Base-by-base conservation (phyloP, 2,888 invertebrate species). In the Chorisops tibialis region DNA sequence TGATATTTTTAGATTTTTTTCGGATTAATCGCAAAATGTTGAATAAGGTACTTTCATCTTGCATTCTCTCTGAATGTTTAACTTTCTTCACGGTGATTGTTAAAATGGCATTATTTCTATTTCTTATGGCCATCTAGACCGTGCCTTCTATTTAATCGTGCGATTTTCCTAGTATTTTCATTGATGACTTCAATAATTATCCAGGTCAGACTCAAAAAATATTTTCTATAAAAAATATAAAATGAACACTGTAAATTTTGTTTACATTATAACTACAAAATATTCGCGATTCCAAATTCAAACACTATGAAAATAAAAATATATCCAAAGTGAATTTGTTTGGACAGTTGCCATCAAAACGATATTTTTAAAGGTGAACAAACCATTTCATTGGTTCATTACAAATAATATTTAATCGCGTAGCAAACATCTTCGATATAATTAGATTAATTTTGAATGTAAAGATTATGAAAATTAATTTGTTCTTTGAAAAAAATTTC, bases 261-360 rank as follows among this genome's bases (percentile, higher is more conserved):
- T 50, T 50, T 50, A 50, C 35, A 50, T 50, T 30, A 50, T 5
- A 50, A 30, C 5, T 30, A 30, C 14, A 35, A 14, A 30, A 19
- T 35, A 14, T 7, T 16, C 14, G 5, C 30, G 4, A 30, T 50
- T 50, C 16, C 49, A 50, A 30, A 50, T 50, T 12, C 49, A 50
- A 30, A 50, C 24, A n/a, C 16, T 14, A 5, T 35, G 16, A 11
- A 14, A n/a, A 30, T 35, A 16, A 50, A 30, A 50, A 50, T 50
- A 22, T 22, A 18, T 19, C 30, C 21, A 16, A 16, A 50, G 12
- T 16, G 30, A 18, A 12, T 24, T n/a, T 50, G 14, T 16, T 35
- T 50, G 49, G 49, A 24, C 14, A n/a, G 14, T 50, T 50, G 49
- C 49, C 49, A 50, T 16, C 11, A 14, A 18, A 30, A 35, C n/a